These are phyloP conservation scores for Rhagophthalmus giganteus DNA, from an alignment of 2,888 invertebrate genomes.

Conservation along the genomic window DNA sequence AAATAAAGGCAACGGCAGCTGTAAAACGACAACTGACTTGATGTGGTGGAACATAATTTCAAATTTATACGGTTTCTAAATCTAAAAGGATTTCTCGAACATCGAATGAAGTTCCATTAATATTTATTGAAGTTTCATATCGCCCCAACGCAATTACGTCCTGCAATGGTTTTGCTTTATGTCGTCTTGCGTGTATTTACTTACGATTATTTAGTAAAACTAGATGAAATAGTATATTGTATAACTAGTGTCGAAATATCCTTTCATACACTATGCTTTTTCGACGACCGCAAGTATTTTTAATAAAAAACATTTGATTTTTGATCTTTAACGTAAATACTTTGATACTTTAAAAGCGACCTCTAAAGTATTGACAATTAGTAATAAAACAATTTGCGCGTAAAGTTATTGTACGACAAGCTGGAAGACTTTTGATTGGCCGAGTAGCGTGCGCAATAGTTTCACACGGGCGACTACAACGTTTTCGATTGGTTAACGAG, in stretches of 20 bases:
- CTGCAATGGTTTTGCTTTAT: not conserved
- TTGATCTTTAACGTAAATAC: too few species aligned
- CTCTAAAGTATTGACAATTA: too few species aligned
- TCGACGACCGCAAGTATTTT: too few species aligned
- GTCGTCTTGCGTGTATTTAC: not conserved
- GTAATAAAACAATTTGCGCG: too few species aligned
- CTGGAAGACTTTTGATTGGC: too few species aligned
- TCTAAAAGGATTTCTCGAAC: slow-evolving; percentile 3
- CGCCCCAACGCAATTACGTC: slow-evolving; percentile 2
- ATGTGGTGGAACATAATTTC: slow-evolving; percentile 1
- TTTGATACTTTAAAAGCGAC: not conserved
- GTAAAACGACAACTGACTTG: not conserved
- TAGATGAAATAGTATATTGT: not conserved
- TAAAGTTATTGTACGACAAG: too few species aligned
- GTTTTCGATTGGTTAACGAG: too few species aligned
- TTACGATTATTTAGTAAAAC: not conserved
- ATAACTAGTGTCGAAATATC: not conserved
- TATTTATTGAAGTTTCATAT: slow-evolving; percentile 8
- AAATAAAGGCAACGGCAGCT: not conserved
- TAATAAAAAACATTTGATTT: too few species aligned
- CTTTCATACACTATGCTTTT: not conserved
- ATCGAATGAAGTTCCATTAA: slow-evolving; percentile 6
- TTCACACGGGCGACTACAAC: too few species aligned
- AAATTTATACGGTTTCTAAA: slow-evolving; percentile 7
- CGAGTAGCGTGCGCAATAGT: too few species aligned